A percentile compares a stretch with the other conserved stretches of the same genome.
Conservation (phyloP, 1,140 invertebrate genomes). For the Cylas formicarius region DNA sequence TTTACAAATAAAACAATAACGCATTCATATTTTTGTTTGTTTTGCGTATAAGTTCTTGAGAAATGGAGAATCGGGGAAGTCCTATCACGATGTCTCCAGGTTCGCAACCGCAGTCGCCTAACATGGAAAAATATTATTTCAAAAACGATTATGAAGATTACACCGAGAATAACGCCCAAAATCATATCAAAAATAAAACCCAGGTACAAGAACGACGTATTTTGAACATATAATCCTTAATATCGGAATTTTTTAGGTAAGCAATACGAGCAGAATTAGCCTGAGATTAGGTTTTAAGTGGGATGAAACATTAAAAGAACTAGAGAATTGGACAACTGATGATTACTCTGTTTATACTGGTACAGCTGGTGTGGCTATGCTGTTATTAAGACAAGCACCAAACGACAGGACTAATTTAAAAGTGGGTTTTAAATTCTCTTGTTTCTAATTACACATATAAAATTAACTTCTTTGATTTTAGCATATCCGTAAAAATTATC, state of each 20-base stretch:
- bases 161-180: constrained; percentile 14
- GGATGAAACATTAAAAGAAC: constrained; percentile 27
- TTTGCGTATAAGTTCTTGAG: too few species aligned
- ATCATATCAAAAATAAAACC: constrained; percentile 18
- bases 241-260: constrained; percentile 10
- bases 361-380: constrained; percentile 45
- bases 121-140: constrained; percentile 18
- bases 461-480: constrained; percentile 10
- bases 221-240: not conserved
- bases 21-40: too few species aligned
- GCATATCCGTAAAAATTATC: constrained; percentile 21
- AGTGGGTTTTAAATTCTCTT: constrained; percentile 17
- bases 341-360: constrained; percentile 50
- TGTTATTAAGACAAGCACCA: constrained; percentile 31
- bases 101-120: constrained; percentile 4
- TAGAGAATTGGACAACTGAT: constrained; percentile 30
- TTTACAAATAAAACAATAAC: too few species aligned
- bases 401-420: constrained; percentile 28
- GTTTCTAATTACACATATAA: not conserved
- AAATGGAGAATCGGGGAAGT: too few species aligned
- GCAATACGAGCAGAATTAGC: constrained; percentile 20
- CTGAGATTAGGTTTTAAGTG: constrained; percentile 31
- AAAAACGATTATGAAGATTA: constrained; percentile 28
- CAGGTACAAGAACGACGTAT: not conserved
- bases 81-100: too few species aligned